A percentile compares a stretch with the other conserved stretches of the same genome.
Conservation (phyloP, 1,140 invertebrate species). For the Propsilocerus akamusi region DNA sequence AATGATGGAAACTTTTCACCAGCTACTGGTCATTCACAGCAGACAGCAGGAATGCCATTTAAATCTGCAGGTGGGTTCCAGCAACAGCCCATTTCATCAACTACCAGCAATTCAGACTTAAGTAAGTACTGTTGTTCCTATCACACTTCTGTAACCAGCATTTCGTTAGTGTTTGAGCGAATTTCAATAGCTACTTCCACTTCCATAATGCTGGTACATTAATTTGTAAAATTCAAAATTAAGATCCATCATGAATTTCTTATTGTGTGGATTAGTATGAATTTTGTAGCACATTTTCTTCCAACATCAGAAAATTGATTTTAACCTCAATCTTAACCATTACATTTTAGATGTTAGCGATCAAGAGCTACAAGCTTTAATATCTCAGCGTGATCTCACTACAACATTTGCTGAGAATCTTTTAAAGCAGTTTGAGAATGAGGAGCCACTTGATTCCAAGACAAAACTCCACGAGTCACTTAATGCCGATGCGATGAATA, state of each 20-base stretch:
- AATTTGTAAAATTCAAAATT: too few relatives aligned
- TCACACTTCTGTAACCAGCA: not conserved
- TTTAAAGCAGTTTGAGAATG: conserved; percentile 58
- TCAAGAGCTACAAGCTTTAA: conserved; percentile 48
- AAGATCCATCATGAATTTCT: too few relatives aligned
- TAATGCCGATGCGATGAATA: conserved; percentile 12
- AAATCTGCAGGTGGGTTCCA: conserved; percentile 26
- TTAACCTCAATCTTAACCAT: not conserved
- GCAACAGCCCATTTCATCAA: conserved; percentile 10
- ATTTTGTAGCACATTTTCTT: too few relatives aligned
- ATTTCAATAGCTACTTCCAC: not conserved
- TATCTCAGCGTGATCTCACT: conserved; percentile 53
- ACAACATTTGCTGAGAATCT: conserved; percentile 68
- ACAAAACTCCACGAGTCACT: not conserved
- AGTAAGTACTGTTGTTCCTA: not conserved
- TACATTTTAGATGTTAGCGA: conserved; percentile 35
- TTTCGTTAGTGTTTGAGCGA: not conserved
- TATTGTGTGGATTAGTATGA: too few relatives aligned
- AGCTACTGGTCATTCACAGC: conserved; percentile 26
- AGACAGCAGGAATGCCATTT: conserved; percentile 29
- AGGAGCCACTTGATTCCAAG: conserved; percentile 16
- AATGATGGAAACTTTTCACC: conserved; percentile 24
- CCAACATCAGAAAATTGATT: too few relatives aligned
- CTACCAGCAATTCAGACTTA: not conserved
- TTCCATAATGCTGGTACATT: not conserved